Evolutionary conservation across 2,888 invertebrate species (phyloP), one percentile per base, ranked within the genome.

Genomic region (Strigamia maritima): DNA sequence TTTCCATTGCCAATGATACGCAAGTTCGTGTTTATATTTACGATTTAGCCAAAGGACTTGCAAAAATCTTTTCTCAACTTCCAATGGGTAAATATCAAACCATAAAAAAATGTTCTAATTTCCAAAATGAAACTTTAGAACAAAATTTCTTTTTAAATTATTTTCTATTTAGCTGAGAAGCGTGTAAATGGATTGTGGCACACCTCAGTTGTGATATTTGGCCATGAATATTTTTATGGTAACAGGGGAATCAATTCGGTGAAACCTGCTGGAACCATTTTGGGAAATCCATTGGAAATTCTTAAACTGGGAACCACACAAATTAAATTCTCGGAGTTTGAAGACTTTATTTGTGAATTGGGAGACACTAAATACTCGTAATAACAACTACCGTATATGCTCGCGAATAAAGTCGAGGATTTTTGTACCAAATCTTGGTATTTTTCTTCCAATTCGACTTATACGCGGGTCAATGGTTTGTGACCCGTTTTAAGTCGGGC

Each of bases 211-310:
- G 93, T 95, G 81, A 93, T 91, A 22, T 95, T 91, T 87, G 93
- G 92, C 76, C 89, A 92, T 82, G 96, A 97, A 88, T 95, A 92
- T 87, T 96, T 93, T 88, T 97, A 92, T 86, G 95, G 95, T 22
- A 91, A 91, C 49, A 88, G 86, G 77, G 96, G 96, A 44, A 76
- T 22, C 75, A 28, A 38, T 31, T 2, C 28, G 35, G 78, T 19
- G 26, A 76, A 78, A 14, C 87, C 94, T 95, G 92, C 92, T 83
- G 89, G 91, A 82, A 94, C 94, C 74, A 89, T 91, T 83, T 88
- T 95, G 81, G 93, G 94, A 60, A 88, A 89, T 82, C 95, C 96
- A 79, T 88, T 90, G 82, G 90, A 90, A 84, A 89, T 91, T 80
- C 89, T 93, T 84, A 89, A 89, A 79, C 88, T 96, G 81, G 97